Base-by-base conservation (phyloP, 2,113 vertebrate genomes). In the Paralichthys olivaceus region DNA sequence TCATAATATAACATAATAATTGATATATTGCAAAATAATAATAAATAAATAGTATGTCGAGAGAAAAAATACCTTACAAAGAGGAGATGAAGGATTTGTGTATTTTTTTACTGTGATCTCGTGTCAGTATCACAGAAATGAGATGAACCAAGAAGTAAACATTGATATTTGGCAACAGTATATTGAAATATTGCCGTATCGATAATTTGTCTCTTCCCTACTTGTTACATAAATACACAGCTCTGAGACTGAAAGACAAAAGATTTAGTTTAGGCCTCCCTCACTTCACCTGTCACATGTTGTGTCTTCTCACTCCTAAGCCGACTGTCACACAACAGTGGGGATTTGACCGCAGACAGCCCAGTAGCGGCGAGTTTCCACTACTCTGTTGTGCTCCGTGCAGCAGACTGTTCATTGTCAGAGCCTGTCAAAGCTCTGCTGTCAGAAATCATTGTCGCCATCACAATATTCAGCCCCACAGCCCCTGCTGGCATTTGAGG, bases 391-490 rank as follows among this genome's bases (percentile, higher is more conserved):
- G 49, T 45, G 74, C 72, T 57, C 66, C 34, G 45, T 58, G 75
- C 69, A 69, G 73, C 83, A 85, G 72, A 54, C 80, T 88, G 70
- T 85, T 92, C 64, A 63, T 83, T 80, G 89, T 89, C 86, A 77
- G 72, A 80, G 78, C 56, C 69, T 73, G 88, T 91, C 82, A 78
- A 83, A 83, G 75, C 59, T 8, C 79, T 59, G 63, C 77, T 82
- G 84, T 87, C 88, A 87, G 84, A 89, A 85, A 77, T 72, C 83
- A 84, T 81, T 81, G 83, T 85, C 34, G 26, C 72, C 65, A 25
- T 86, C 76, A 81, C 76, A 87, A 60, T 28, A 56, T 78, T 83
- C 80, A 81, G 72, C 73, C 84, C 80, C 77, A 60, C 66, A 75
- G 75, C 76, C 58, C 47, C 20, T 13, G 74, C 73, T 67, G 83